Percentiles rank a stretch among this genome's conserved stretches.
phyloP scores from a whole-genome alignment of 1,140 invertebrate genomes.

The Drosophila arizonae region DNA sequence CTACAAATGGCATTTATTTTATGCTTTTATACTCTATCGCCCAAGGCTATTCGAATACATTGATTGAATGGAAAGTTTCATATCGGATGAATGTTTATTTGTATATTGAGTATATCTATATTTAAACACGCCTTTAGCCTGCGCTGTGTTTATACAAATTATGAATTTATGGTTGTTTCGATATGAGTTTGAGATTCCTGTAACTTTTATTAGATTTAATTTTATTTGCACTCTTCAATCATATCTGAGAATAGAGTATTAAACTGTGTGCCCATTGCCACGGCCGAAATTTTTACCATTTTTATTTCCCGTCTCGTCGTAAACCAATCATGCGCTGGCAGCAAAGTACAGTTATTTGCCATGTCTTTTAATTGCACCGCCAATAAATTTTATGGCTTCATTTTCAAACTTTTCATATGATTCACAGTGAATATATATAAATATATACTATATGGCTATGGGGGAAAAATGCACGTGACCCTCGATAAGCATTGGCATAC shows the following conservation, averaged over 20 bases:
- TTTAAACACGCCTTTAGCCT: too few species aligned
- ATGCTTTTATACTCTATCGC: background rate
- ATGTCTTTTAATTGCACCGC: constrained; percentile 35
- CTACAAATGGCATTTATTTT: background rate
- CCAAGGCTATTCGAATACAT: background rate
- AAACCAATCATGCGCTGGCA: constrained; percentile 35
- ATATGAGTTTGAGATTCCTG: background rate
- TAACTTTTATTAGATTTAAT: background rate
- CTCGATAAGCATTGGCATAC: constrained; percentile 47
- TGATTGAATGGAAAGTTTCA: too few species aligned
- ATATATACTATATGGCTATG: background rate
- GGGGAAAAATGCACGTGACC: constrained; percentile 60
- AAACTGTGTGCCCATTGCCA: background rate
- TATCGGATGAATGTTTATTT: too few species aligned
- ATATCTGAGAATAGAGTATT: background rate
- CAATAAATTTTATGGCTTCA: constrained; percentile 10
- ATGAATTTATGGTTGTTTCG: background rate
- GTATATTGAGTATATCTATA: too few species aligned
- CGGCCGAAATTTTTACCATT: background rate
- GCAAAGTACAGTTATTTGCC: constrained; percentile 9
- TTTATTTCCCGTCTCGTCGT: constrained; percentile 3
- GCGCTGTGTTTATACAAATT: too few species aligned
- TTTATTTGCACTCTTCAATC: background rate
- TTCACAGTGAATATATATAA: constrained; percentile 3
- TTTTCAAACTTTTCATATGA: constrained; percentile 10